Conservation (phyloP, 2,888 invertebrate genomes). For the Hecatera dysodea region DNA sequence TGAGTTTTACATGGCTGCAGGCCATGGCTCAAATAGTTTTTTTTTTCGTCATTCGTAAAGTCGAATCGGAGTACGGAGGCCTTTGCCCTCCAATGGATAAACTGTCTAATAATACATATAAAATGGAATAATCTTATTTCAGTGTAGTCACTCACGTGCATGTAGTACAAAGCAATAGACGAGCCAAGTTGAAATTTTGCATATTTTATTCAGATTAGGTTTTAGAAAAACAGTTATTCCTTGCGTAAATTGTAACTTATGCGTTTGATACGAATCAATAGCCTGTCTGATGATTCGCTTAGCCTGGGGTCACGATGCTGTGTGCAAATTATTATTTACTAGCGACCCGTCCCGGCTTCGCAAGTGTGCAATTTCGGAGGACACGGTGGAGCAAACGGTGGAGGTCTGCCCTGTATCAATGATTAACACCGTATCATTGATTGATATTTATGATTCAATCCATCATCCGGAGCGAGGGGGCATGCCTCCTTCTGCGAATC, state of each 20-base stretch:
- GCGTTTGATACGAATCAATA: neutral
- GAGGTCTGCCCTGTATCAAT: too few relatives aligned
- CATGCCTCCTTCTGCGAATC: too few relatives aligned
- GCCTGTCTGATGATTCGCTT: neutral
- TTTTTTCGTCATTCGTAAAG: neutral
- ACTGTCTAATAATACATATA: neutral
- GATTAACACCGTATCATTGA: too few relatives aligned
- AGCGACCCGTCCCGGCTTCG: too few relatives aligned
- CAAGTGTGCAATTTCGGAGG: too few relatives aligned
- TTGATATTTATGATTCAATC: too few relatives aligned
- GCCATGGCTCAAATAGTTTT: neutral
- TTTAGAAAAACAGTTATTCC: neutral
- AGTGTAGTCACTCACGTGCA: neutral
- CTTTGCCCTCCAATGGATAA: neutral
- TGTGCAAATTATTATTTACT: neutral
- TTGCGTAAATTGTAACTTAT: neutral
- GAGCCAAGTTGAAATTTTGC: neutral
- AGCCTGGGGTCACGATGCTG: neutral
- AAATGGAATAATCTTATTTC: neutral
- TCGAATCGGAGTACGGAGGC: neutral
- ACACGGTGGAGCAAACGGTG: too few relatives aligned
- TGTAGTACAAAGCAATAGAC: neutral
- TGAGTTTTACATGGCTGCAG: too few relatives aligned
- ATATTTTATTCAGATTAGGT: slow-evolving; percentile 6
- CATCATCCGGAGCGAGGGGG: too few relatives aligned